phyloP scores from a whole-genome alignment of 1,140 invertebrate species.

The Brachionus koreanus region DNA sequence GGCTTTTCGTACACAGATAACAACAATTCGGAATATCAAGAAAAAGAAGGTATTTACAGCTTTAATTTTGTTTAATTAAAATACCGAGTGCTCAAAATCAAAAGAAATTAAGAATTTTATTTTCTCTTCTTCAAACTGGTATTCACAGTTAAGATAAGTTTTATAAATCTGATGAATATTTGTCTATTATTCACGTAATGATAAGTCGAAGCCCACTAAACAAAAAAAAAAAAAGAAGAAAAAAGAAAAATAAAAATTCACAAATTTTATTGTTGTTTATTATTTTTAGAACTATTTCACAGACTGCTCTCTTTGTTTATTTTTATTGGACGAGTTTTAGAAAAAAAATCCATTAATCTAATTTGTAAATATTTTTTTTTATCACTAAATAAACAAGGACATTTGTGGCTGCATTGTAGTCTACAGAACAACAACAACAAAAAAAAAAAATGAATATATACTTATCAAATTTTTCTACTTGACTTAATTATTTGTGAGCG shows the following conservation, averaged over 20 bases:
- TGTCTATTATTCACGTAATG: background rate
- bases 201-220: background rate
- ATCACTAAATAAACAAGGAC: background rate
- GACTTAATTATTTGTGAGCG: background rate
- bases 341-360: conserved; percentile 24
- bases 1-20: background rate
- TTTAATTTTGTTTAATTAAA: background rate
- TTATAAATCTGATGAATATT: background rate
- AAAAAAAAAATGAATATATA: background rate
- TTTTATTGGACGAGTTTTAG: background rate
- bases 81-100: background rate
- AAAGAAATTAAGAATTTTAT: background rate
- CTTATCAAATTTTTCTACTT: background rate
- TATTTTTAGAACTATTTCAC: conserved; percentile 3
- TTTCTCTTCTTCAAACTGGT: background rate
- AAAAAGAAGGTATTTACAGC: conserved; percentile 40
- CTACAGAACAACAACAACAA: background rate
- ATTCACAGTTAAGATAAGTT: conserved; percentile 2
- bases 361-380: conserved; percentile 33
- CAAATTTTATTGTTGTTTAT: background rate
- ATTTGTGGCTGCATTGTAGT: background rate
- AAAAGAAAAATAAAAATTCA: background rate
- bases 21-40: conserved; percentile 26
- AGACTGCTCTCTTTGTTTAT: background rate
- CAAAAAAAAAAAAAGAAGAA: background rate